Percentiles rank a stretch among this genome's conserved stretches.
Conservation (phyloP, 1,140 invertebrate species). For the Apis cerana region DNA sequence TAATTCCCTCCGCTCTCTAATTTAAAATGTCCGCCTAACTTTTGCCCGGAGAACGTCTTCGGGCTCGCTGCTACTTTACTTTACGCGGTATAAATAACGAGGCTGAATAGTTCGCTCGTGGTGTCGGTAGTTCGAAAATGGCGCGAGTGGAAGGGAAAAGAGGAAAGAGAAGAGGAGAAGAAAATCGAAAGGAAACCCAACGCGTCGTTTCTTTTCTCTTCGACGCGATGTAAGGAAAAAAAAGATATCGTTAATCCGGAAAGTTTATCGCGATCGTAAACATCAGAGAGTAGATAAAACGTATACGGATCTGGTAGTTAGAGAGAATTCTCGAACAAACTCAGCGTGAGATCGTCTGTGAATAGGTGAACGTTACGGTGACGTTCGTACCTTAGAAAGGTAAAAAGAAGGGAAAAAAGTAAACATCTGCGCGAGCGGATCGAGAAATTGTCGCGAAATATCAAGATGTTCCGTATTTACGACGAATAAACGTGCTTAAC, state of each 20-base stretch:
- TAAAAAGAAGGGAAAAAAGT: background rate
- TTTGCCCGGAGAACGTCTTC: no score
- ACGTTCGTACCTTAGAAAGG: background rate
- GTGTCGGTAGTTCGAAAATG: no score
- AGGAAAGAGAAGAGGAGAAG: no score
- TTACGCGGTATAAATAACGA: no score
- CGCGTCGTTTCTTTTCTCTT: background rate
- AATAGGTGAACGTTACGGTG: slow-evolving; percentile 33
- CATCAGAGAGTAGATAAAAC: background rate
- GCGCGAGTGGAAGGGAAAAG: no score
- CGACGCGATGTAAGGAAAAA: background rate
- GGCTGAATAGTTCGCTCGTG: no score
- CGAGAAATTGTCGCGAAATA: background rate
- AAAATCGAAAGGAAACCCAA: no score
- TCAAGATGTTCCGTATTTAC: background rate
- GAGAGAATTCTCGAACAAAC: slow-evolving; percentile 14
- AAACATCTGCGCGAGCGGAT: background rate
- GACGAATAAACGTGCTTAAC: slow-evolving; percentile 3
- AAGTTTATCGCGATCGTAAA: slow-evolving; percentile 30
- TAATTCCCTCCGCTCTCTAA: no score
- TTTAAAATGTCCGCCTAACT: no score
- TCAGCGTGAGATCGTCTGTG: slow-evolving; percentile 20
- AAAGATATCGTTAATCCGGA: background rate
- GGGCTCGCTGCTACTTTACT: no score
- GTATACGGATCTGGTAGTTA: background rate